Evolutionary conservation across 2,113 vertebrate genomes (phyloP).

Genomic region (Chrysochloris asiatica): DNA sequence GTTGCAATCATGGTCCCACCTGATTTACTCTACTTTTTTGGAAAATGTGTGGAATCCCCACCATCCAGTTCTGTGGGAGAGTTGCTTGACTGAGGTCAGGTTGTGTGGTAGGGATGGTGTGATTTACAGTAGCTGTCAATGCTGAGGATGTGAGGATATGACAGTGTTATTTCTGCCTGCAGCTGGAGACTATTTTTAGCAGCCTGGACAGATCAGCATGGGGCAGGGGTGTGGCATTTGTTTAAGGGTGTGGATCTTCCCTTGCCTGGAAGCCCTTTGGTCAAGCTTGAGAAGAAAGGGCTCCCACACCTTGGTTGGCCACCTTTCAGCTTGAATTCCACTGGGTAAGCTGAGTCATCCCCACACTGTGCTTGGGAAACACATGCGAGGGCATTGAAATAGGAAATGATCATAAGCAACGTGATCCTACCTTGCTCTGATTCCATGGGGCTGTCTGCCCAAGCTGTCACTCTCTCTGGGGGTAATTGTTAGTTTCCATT

Average conservation of each 20-base stretch:
- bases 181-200: constrained; percentile 48
- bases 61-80: rapidly evolving
- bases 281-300: background rate
- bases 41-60: rapidly evolving
- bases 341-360: background rate
- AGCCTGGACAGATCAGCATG: background rate
- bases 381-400: background rate
- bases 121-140: rapidly evolving
- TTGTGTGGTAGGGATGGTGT: background rate
- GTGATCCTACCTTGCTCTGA: background rate
- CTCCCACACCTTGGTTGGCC: rapidly evolving
- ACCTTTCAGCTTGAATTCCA: background rate
- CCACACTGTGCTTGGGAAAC: background rate
- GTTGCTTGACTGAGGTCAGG: background rate
- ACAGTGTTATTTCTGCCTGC: background rate
- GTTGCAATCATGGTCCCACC: background rate
- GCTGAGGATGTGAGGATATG: background rate
- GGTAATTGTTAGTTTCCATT: background rate
- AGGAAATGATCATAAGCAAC: background rate
- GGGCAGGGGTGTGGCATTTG: background rate
- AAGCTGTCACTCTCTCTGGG: background rate
- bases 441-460: too few species aligned
- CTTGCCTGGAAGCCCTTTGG: background rate
- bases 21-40: background rate
- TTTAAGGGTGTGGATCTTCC: background rate